Percentiles rank a stretch among this genome's conserved stretches.
phyloP scores from a whole-genome alignment of 2,888 invertebrate genomes.

The Iphiclides podalirius region DNA sequence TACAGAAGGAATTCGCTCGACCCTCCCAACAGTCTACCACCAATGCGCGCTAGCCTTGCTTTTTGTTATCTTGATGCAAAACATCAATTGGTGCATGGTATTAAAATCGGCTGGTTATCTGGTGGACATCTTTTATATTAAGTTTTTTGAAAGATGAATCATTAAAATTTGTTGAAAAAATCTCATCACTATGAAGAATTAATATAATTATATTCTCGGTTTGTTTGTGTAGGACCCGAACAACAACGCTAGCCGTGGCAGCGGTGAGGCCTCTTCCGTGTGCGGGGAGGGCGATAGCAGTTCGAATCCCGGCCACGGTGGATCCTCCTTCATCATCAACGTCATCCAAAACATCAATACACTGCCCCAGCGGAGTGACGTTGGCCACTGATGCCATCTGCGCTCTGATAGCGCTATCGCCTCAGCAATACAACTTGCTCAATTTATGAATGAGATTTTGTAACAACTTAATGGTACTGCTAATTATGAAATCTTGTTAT shows the following conservation, averaged over 20 bases:
- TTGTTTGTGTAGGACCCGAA: conserved; percentile 46
- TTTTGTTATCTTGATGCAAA: no score
- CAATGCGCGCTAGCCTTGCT: no score
- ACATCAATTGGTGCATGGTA: no score
- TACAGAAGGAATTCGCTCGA: no score
- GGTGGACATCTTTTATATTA: no score
- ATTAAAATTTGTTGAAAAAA: no score
- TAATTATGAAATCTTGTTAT: not conserved
- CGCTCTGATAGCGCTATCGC: not conserved
- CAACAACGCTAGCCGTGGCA: conserved; percentile 36
- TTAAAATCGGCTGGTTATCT: no score
- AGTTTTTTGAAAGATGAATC: no score
- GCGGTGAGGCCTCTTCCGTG: conserved; percentile 15
- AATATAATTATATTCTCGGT: no score
- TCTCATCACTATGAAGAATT: no score
- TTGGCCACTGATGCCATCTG: conserved; percentile 24
- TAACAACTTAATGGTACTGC: conserved; percentile 4
- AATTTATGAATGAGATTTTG: conserved; percentile 26
- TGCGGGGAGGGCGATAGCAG: conserved; percentile 14
- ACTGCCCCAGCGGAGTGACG: conserved; percentile 36
- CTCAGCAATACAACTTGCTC: conserved; percentile 29
- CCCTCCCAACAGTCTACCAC: no score
- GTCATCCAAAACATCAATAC: conserved; percentile 37
- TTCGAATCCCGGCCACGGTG: conserved; percentile 17
- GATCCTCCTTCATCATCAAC: conserved; percentile 38